Conservation (phyloP, 2,888 invertebrate genomes). For the Sminthurides aquaticus region DNA sequence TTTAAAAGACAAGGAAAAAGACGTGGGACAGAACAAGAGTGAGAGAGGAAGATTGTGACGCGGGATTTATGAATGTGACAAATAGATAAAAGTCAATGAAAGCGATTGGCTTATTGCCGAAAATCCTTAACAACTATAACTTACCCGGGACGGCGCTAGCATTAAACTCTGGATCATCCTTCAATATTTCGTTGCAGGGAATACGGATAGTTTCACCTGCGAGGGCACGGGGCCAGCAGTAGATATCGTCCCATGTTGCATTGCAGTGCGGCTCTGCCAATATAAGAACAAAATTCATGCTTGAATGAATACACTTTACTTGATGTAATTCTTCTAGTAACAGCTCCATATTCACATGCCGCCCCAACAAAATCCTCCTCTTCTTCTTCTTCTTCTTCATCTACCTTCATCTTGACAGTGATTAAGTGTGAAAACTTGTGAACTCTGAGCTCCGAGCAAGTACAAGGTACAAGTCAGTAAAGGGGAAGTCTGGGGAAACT, state of each 20-base stretch:
- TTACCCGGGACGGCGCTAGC: neutral
- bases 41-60: neutral
- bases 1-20: neutral
- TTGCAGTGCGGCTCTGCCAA: constrained; percentile 14
- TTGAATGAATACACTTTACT: too few relatives aligned
- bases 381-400: neutral
- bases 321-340: too few relatives aligned
- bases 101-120: neutral
- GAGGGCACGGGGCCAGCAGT: constrained; percentile 77
- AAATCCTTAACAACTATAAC: neutral
- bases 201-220: constrained; percentile 61
- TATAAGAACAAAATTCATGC: neutral
- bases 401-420: neutral
- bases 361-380: too few relatives aligned
- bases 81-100: neutral
- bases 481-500: too few relatives aligned
- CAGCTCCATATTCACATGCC: too few relatives aligned
- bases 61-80: neutral
- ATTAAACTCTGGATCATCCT: constrained; percentile 20
- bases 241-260: constrained; percentile 19
- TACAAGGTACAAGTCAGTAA: too few relatives aligned
- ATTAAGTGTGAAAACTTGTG: too few relatives aligned
- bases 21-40: neutral
- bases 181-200: constrained; percentile 57
- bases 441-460: too few relatives aligned